Conservation (phyloP, 1,140 invertebrate genomes). For the Caerostris darwini region DNA sequence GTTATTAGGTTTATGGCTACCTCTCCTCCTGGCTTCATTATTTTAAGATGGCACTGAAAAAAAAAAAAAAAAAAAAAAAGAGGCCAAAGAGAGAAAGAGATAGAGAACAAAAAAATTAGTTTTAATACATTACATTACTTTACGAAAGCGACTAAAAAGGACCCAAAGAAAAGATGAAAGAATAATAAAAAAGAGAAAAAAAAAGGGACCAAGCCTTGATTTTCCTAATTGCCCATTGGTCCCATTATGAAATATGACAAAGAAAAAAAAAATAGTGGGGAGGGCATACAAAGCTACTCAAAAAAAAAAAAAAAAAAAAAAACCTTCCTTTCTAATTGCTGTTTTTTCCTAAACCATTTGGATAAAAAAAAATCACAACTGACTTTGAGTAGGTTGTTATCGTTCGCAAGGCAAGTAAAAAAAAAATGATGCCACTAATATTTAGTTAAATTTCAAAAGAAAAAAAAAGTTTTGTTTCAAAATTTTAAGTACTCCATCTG, state of each 20-base stretch:
- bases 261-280: neutral
- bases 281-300: neutral
- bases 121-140: neutral
- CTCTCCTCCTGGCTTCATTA: neutral
- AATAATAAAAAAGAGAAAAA: neutral
- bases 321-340: slow-evolving; percentile 35
- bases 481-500: slow-evolving; percentile 58
- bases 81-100: neutral
- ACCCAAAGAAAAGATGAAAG: no score
- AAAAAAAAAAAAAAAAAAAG: neutral
- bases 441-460: slow-evolving; percentile 15
- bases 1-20: slow-evolving; percentile 4
- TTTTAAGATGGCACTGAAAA: neutral
- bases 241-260: slow-evolving; percentile 7
- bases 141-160: neutral
- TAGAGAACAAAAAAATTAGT: neutral
- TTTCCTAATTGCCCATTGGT: slow-evolving; percentile 47
- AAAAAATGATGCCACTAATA: neutral
- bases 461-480: neutral
- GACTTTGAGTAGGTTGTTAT: slow-evolving; percentile 52
- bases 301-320: slow-evolving; percentile 22
- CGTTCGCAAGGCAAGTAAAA: neutral
- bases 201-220: neutral
- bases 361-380: slow-evolving; percentile 13
- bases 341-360: neutral